Evolutionary conservation across 2,888 invertebrate genomes (phyloP), one percentile per base, ranked within the genome.

Genomic region (Eristalis tenax): DNA sequence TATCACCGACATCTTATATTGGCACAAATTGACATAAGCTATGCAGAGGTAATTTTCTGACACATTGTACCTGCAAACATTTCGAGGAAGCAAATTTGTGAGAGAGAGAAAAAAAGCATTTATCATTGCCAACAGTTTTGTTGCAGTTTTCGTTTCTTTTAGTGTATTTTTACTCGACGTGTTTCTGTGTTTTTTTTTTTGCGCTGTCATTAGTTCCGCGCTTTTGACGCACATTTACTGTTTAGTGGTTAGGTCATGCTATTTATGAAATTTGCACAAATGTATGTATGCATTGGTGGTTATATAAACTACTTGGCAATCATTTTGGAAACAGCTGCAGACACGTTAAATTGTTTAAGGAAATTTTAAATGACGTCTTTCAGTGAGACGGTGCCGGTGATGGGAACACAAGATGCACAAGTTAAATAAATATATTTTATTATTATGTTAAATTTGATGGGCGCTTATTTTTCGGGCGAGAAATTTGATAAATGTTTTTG

Each of bases 211-310:
- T 13, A 80, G 63, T 73, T 63, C 68, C 61, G 80, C 74, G 80
- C 68, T 63, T 74, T 73, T 80, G 71, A 65, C 43, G 63, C 32
- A 71, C 40, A 79, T 40, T 78, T 56, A 70, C 26, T 70, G 70
- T 70, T 65, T 64, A 80, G 80, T 74, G 80, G 68, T 80, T 80
- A 80, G 80, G 66, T 80, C 80, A 80, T 74, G 57, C 70, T 78
- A 56, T 78, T 64, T 50, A 69, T 77, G 35, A 59, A 61, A 35
- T 66, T 74, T 65, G 35, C 22, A 76, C 59, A 76, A 76, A 43
- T 50, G 50, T 50, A 50, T 18, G 50, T 50, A 50, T 50, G 50
- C 50, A 50, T 50, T 50, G 50, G 50, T 0, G 18, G 50, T 50
- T 50, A 50, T 50, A 50, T 50, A 50, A 50, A 18, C 6, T 50